Evolutionary conservation across 2,797 vertebrate genomes (phyloP).

Genomic region (Austrolebias charrua): DNA sequence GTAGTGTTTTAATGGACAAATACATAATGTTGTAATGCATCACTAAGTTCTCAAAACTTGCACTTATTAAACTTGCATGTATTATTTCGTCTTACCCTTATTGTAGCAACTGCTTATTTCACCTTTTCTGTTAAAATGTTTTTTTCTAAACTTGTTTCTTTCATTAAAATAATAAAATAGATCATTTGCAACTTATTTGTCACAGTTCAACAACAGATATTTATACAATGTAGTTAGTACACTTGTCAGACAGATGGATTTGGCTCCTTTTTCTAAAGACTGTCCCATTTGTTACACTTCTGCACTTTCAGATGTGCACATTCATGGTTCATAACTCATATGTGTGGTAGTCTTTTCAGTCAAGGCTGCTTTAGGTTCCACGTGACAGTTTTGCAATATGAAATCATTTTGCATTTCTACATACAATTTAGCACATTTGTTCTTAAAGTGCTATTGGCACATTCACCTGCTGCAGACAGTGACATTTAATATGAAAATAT

Average conservation of each 20-base stretch:
- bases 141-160: conserved; percentile 6
- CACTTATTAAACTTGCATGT: conserved; percentile 27
- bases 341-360: neutral
- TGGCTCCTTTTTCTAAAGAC: conserved; percentile 36
- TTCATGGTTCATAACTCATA: neutral
- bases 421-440: neutral
- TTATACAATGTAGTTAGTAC: conserved; percentile 50
- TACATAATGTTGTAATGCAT: conserved; percentile 19
- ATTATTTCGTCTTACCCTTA: neutral
- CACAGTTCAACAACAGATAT: conserved; percentile 36
- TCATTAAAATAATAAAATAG: conserved; percentile 9
- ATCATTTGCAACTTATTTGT: conserved; percentile 21
- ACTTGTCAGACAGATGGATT: conserved; percentile 45
- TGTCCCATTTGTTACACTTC: conserved; percentile 43
- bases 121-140: neutral
- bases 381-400: neutral
- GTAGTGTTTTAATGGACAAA: conserved; percentile 12
- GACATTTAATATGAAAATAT: neutral
- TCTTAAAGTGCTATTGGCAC: neutral
- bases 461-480: neutral
- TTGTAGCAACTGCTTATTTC: neutral
- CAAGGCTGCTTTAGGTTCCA: neutral
- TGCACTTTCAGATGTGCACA: conserved; percentile 19
- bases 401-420: conserved; percentile 2
- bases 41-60: conserved; percentile 16